Evolutionary conservation across 2,888 invertebrate species (phyloP).

Genomic region (Sarcophaga carnaria): DNA sequence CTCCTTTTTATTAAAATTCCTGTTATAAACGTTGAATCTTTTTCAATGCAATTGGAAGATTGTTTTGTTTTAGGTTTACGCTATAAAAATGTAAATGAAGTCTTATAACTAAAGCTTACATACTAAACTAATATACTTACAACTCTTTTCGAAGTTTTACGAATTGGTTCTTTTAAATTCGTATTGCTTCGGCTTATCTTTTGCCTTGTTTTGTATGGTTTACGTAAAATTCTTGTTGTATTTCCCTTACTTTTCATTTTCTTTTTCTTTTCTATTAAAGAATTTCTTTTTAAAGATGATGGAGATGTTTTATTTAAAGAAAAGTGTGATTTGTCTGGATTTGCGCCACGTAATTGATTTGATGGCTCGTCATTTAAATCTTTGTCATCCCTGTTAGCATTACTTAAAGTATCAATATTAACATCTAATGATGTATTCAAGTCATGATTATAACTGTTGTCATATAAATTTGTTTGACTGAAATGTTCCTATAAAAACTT

Average conservation of each 20-base stretch:
- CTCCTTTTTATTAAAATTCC: not conserved
- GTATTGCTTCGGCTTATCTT: not conserved
- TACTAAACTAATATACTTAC: not conserved
- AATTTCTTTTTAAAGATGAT: not conserved
- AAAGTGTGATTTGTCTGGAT: not conserved
- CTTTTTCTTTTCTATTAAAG: not conserved
- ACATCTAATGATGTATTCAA: constrained; percentile 36
- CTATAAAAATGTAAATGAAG: constrained; percentile 21
- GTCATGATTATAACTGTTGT: constrained; percentile 4
- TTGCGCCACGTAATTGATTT: not conserved
- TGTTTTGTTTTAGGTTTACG: constrained; percentile 1
- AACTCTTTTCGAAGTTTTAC: not conserved
- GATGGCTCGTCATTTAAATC: not conserved
- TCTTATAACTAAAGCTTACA: not conserved
- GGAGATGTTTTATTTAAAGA: constrained; percentile 4
- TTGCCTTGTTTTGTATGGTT: not conserved
- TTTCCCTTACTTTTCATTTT: not conserved
- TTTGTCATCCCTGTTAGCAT: not conserved
- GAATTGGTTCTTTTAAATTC: not conserved
- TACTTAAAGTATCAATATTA: constrained; percentile 20
- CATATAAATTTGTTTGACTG: not conserved
- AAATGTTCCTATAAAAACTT: constrained; percentile 5
- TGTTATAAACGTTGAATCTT: not conserved
- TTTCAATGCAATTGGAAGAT: not conserved
- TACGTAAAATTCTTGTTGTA: not conserved